A percentile compares a stretch with the other conserved stretches of the same genome.
Evolutionary conservation across 2,113 vertebrate genomes (phyloP).

Genomic region (Tragulus kanchil): DNA sequence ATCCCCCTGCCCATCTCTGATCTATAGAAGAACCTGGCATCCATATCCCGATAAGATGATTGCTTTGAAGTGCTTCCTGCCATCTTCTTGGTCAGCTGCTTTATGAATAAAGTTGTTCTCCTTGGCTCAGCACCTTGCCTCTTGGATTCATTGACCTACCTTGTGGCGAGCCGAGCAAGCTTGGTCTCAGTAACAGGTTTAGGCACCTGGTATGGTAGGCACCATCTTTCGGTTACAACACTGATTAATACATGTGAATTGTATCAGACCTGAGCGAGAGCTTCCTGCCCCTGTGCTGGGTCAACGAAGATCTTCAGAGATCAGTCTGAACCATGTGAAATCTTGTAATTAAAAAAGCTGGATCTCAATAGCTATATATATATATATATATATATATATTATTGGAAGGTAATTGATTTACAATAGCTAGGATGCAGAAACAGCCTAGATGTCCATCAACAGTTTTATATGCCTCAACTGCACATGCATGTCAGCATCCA

Average conservation of each 20-base stretch:
- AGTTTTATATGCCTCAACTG: neutral
- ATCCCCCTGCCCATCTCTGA: no score
- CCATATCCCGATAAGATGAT: no score
- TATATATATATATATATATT: no score
- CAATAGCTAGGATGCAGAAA: neutral
- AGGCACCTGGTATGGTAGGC: neutral
- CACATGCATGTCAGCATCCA: accelerated
- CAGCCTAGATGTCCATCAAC: neutral
- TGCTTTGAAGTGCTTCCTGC: no score
- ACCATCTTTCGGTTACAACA: neutral
- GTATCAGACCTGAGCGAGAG: neutral
- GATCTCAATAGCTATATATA: neutral
- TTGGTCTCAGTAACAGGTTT: neutral
- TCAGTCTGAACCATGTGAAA: neutral
- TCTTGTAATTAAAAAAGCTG: neutral
- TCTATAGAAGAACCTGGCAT: no score
- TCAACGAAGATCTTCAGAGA: no score
- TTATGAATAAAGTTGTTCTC: no score
- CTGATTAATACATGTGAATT: neutral
- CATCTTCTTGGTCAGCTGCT: no score
- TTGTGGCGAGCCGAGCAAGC: no score
- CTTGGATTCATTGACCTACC: no score
- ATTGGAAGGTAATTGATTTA: neutral
- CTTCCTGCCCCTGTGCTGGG: neutral
- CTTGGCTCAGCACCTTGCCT: no score